phyloP scores from a whole-genome alignment of 92 coral and sea anemone genomes.

The Zoanthus sociatus region DNA sequence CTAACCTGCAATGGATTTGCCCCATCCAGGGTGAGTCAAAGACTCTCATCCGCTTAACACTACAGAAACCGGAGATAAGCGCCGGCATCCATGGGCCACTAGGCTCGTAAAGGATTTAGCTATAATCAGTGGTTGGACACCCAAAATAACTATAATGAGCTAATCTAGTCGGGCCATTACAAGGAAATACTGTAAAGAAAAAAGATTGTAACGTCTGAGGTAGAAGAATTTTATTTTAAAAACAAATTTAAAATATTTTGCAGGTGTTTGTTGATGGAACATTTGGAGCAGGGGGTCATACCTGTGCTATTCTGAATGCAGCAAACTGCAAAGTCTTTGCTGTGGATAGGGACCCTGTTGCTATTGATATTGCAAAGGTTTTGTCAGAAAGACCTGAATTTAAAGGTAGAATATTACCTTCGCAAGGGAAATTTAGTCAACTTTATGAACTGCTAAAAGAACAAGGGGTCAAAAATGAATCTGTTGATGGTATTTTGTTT shows the following conservation, averaged over 20 bases:
- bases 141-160: no score
- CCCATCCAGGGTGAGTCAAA: no score
- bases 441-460: constrained; percentile 55
- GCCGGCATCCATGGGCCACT: no score
- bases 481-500: constrained; percentile 79
- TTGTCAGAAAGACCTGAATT: constrained; percentile 79
- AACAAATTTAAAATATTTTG: constrained; percentile 8
- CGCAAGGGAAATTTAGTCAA: constrained; percentile 82
- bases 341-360: constrained; percentile 81
- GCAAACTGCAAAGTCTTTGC: constrained; percentile 87
- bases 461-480: constrained; percentile 69
- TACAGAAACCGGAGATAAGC: no score
- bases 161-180: no score
- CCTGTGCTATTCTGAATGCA: constrained; percentile 77
- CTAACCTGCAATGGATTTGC: no score
- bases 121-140: no score
- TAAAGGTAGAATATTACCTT: constrained; percentile 73
- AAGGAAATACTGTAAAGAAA: no score
- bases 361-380: constrained; percentile 81
- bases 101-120: no score
- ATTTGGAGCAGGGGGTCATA: constrained; percentile 91
- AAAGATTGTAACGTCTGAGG: no score
- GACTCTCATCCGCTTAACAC: no score
- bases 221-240: no score
- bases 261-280: constrained; percentile 92